Conservation (phyloP, 2,113 vertebrate species). For the Numenius arquata region DNA sequence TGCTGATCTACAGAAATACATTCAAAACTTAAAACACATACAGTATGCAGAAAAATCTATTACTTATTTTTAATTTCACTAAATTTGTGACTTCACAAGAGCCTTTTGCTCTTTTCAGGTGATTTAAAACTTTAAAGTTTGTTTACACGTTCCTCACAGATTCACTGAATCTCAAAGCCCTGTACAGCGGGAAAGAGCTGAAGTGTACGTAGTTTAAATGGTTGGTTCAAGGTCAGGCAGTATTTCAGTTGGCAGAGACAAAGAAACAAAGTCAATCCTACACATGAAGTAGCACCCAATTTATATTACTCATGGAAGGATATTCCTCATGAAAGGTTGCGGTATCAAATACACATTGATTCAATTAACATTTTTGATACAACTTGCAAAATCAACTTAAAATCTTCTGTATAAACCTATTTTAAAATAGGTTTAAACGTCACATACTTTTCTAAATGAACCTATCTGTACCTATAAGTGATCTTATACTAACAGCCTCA, state of each 20-base stretch:
- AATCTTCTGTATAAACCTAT: background rate
- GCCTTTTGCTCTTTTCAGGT: background rate
- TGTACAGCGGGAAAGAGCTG: background rate
- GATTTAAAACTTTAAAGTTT: background rate
- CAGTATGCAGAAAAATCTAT: background rate
- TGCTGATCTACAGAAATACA: background rate
- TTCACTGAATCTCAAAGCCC: background rate
- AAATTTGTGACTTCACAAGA: background rate
- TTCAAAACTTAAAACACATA: background rate
- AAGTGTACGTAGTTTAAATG: background rate
- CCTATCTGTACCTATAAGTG: background rate
- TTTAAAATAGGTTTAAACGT: background rate
- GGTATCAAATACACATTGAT: background rate
- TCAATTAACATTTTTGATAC: background rate
- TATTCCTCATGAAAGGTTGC: background rate
- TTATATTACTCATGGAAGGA: background rate
- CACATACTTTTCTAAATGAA: background rate
- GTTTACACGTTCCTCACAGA: background rate
- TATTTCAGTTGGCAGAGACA: background rate
- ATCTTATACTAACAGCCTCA: background rate
- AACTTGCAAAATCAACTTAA: background rate
- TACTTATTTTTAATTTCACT: background rate
- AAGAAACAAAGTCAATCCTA: background rate
- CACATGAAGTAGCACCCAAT: background rate
- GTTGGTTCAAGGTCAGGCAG: background rate